A percentile compares a stretch with the other conserved stretches of the same genome.
Evolutionary conservation across 2,797 vertebrate genomes (phyloP).

Genomic region (Sarcophilus harrisii): DNA sequence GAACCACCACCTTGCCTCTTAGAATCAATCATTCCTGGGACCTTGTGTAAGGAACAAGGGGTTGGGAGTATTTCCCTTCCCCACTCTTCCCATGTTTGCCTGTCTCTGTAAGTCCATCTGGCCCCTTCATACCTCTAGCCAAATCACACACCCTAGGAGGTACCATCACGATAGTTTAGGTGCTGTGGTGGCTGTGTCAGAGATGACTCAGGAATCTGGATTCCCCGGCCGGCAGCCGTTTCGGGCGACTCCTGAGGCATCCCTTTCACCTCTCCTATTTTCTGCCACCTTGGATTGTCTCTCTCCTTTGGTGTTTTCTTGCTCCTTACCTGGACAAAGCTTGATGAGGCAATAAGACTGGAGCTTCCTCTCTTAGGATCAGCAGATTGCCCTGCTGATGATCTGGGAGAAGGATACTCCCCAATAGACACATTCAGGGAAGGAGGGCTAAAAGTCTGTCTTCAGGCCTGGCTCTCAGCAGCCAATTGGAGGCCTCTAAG

Average conservation of each 20-base stretch:
- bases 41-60: neutral
- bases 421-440: neutral
- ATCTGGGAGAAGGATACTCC: neutral
- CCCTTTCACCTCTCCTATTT: neutral
- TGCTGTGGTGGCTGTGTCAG: neutral
- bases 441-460: neutral
- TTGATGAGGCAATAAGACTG: neutral
- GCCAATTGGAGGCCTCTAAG: neutral
- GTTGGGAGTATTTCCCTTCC: neutral
- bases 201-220: slow-evolving; percentile 1
- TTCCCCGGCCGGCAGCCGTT: neutral
- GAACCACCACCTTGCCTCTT: neutral
- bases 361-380: neutral
- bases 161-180: slow-evolving; percentile 15
- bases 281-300: slow-evolving; percentile 10
- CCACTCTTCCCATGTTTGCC: neutral
- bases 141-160: slow-evolving; percentile 11
- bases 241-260: slow-evolving; percentile 9
- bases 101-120: neutral
- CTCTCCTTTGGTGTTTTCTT: slow-evolving; percentile 14
- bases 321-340: neutral
- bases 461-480: neutral
- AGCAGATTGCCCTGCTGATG: neutral
- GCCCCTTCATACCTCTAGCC: neutral
- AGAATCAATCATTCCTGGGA: slow-evolving; percentile 40